phyloP scores from a whole-genome alignment of 2,797 vertebrate species.

The Trichosurus vulpecula region DNA sequence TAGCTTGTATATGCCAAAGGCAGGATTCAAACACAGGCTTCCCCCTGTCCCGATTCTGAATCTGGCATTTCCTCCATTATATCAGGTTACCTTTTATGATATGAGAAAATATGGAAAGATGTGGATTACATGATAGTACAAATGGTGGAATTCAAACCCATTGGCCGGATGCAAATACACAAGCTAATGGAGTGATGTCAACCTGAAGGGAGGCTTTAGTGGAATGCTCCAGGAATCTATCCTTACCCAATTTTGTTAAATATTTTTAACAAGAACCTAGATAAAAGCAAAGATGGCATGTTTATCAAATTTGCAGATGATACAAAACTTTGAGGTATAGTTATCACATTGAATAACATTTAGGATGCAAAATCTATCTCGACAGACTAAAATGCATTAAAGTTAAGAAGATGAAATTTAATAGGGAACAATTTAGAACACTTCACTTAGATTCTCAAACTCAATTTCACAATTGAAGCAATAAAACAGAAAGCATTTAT shows the following conservation, averaged over 20 bases:
- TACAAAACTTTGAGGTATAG: neutral
- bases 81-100: neutral
- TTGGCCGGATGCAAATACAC: neutral
- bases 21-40: neutral
- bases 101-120: neutral
- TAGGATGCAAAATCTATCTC: neutral
- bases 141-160: neutral
- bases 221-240: neutral
- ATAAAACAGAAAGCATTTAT: neutral
- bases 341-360: neutral
- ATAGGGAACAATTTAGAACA: neutral
- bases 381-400: neutral
- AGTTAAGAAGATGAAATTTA: neutral
- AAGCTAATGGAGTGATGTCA: neutral
- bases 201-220: neutral
- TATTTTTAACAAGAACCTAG: neutral
- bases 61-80: neutral
- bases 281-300: neutral
- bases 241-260: neutral
- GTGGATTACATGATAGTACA: neutral
- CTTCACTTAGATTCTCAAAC: neutral
- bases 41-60: neutral
- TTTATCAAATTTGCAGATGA: neutral
- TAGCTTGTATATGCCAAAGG: neutral
- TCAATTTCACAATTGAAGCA: neutral